Base-by-base conservation (phyloP, 2,888 invertebrate genomes). In the Orchesellides sinensis region DNA sequence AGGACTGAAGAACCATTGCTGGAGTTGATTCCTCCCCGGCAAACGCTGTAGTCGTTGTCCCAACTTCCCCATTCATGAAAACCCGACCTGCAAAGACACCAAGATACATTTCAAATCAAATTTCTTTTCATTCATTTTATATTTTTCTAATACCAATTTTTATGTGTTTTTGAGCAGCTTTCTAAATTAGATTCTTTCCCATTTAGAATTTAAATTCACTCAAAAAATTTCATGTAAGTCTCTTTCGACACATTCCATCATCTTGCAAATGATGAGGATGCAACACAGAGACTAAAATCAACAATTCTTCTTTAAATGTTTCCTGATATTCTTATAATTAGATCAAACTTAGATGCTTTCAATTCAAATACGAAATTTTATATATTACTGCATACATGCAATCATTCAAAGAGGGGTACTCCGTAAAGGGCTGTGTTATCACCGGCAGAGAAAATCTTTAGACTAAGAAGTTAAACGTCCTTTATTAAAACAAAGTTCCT, bases 61-160 rank as follows among this genome's bases (percentile, higher is more conserved):
- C 93, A 92, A 94, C 92, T 92, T 94, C 94, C 92, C 94, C 94
- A 93, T 94, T 95, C 94, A 95, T 94, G 93, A 93, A 94, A 92
- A 93, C 93, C 92, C 93, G 93, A 91, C 94, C 94, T 93, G 90
- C 54, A 90, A n/a, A n/a, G n/a, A n/a, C n/a, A n/a, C n/a, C n/a
- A n/a, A n/a, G n/a, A n/a, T n/a, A n/a, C n/a, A n/a, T n/a, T n/a
- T n/a, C n/a, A n/a, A n/a, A n/a, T n/a, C n/a, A n/a, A n/a, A n/a
- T n/a, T n/a, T n/a, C n/a, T n/a, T n/a, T n/a, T n/a, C n/a, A n/a
- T n/a, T n/a, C n/a, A n/a, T n/a, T n/a, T n/a, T n/a, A n/a, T n/a
- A n/a, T n/a, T n/a, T n/a, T n/a, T n/a, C n/a, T n/a, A n/a, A n/a
- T n/a, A n/a, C n/a, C n/a, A n/a, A n/a, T n/a, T n/a, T n/a, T n/a